Evolutionary conservation across 2,888 invertebrate species (phyloP).

Genomic region (Bombylius major): DNA sequence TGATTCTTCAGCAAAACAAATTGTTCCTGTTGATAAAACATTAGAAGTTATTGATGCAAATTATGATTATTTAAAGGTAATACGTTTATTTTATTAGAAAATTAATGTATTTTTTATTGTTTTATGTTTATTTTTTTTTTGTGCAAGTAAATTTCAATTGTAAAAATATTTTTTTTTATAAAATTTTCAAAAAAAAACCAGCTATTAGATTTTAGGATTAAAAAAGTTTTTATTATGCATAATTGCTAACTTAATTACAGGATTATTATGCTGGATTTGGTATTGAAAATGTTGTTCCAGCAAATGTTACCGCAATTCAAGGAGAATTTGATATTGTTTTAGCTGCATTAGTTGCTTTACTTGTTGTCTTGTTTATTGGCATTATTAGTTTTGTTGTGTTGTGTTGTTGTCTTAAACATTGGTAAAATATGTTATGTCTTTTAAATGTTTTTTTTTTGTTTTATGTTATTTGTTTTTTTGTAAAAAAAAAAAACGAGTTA

Average conservation of each 20-base stretch:
- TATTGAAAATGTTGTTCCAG: conserved; percentile 61
- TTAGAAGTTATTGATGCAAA: conserved; percentile 71
- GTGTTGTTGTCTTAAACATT: conserved; percentile 78
- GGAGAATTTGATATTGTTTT: conserved; percentile 77
- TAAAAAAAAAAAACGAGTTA: too few relatives aligned
- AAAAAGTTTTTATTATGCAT: background rate
- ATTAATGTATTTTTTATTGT: background rate
- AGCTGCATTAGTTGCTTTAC: conserved; percentile 70
- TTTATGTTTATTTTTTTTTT: background rate
- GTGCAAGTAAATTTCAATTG: background rate
- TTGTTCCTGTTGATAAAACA: conserved; percentile 64
- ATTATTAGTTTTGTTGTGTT: conserved; percentile 75
- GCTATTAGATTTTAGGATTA: too few relatives aligned
- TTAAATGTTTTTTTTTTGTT: background rate
- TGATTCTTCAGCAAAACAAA: conserved; percentile 57
- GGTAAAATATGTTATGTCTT: conserved; percentile 37
- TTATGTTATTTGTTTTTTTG: background rate
- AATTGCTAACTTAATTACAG: conserved; percentile 20
- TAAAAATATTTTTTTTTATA: background rate
- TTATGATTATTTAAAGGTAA: conserved; percentile 66
- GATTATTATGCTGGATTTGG: conserved; percentile 57
- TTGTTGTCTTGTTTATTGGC: conserved; percentile 75
- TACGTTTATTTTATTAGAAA: background rate
- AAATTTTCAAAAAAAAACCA: too few relatives aligned
- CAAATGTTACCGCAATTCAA: conserved; percentile 49